These are phyloP conservation scores for Tapirus terrestris DNA, from an alignment of 2,113 vertebrate genomes.

Conservation along the genomic window DNA sequence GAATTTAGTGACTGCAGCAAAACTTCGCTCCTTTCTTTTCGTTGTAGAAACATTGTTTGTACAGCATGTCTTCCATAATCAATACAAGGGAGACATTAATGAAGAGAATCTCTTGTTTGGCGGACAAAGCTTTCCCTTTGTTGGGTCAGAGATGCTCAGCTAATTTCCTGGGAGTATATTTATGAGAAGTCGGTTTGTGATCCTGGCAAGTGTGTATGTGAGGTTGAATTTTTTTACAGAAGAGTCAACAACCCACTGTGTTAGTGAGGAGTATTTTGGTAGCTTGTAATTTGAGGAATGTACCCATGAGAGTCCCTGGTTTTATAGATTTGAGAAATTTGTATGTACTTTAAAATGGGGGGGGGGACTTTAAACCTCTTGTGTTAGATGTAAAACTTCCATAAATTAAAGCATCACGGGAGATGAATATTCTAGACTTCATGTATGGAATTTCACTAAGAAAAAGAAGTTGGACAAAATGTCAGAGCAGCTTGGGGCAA, in stretches of 20 bases:
- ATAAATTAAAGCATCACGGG: not conserved
- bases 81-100: not conserved
- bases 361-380: not conserved
- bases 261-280: not conserved
- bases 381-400: not conserved
- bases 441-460: not conserved
- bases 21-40: not conserved
- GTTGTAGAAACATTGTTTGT: not conserved
- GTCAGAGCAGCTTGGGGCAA: not conserved
- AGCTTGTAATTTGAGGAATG: slow-evolving; percentile 15
- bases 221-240: not conserved
- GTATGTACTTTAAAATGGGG: not conserved
- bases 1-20: not conserved
- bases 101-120: not conserved
- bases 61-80: not conserved
- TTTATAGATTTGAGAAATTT: slow-evolving; percentile 30
- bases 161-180: not conserved
- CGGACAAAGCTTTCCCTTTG: not conserved
- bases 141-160: not conserved
- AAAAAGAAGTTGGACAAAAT: not conserved
- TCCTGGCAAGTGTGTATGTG: not conserved
- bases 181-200: not conserved
- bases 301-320: not conserved
- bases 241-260: not conserved
- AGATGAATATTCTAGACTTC: not conserved